Evolutionary conservation across 2,888 invertebrate species (phyloP).

Genomic region (Sesia bembeciformis): DNA sequence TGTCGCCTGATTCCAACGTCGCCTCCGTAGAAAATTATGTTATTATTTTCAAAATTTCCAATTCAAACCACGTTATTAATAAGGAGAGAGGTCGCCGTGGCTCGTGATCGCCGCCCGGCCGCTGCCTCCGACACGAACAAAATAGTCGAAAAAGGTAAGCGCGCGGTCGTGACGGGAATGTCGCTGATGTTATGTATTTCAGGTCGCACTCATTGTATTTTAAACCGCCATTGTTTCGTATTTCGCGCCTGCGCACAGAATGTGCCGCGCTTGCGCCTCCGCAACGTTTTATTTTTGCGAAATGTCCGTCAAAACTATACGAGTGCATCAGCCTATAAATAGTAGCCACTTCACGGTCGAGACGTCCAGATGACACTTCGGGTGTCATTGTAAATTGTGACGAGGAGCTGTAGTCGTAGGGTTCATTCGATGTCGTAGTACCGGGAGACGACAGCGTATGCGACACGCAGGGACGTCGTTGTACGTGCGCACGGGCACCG

Average conservation of each 20-base stretch:
- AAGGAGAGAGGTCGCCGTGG: constrained; percentile 40
- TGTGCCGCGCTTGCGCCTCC: constrained; percentile 7
- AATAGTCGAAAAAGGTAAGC: constrained; percentile 64
- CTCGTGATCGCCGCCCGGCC: constrained; percentile 32
- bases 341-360: constrained; percentile 9
- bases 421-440: neutral
- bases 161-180: constrained; percentile 68
- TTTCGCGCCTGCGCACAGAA: constrained; percentile 57
- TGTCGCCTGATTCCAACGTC: neutral
- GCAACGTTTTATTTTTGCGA: constrained; percentile 17
- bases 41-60: constrained; percentile 31
- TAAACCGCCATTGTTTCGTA: constrained; percentile 69
- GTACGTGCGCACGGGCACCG: neutral
- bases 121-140: constrained; percentile 37
- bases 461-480: neutral
- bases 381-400: constrained; percentile 1
- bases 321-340: constrained; percentile 24
- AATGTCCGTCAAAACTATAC: constrained; percentile 23
- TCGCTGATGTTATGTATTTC: constrained; percentile 57
- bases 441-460: neutral
- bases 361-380: constrained; percentile 6
- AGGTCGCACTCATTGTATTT: constrained; percentile 67
- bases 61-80: constrained; percentile 66
- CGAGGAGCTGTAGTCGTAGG: constrained; percentile 1
- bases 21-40: constrained; percentile 4